A percentile compares a stretch with the other conserved stretches of the same genome.
Conservation (phyloP, 1,140 invertebrate genomes). For the Euschistus heros region DNA sequence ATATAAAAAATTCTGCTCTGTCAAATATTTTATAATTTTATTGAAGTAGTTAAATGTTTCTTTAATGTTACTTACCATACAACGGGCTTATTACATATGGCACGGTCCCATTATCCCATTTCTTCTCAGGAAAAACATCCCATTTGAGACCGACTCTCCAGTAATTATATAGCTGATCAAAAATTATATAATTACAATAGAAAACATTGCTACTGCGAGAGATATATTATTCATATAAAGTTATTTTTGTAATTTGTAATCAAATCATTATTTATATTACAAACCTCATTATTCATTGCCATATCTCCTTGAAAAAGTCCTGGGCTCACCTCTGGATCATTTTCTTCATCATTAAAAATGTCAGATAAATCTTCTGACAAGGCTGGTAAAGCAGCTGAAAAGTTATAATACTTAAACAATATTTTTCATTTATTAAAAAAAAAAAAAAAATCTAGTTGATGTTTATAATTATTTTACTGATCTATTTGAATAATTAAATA, state of each 20-base stretch:
- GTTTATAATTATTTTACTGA: too few relatives aligned
- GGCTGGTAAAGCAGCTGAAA: background rate
- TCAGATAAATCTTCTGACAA: background rate
- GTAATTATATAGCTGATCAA: conserved; percentile 36
- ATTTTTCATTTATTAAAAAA: too few relatives aligned
- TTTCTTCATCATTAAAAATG: conserved; percentile 28
- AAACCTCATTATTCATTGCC: conserved; percentile 43
- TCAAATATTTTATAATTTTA: too few relatives aligned
- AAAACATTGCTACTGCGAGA: background rate
- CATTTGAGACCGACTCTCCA: conserved; percentile 50
- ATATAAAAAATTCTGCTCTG: too few relatives aligned
- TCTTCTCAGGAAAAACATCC: conserved; percentile 53
- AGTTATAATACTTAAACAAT: background rate
- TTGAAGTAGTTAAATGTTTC: too few relatives aligned
- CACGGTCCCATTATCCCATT: conserved; percentile 47
- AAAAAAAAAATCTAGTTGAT: too few relatives aligned
- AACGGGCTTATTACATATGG: conserved; percentile 49
- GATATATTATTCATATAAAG: background rate
- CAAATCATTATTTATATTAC: background rate
- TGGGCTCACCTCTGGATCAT: conserved; percentile 54
- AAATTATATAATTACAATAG: background rate
- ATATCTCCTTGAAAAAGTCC: conserved; percentile 59
- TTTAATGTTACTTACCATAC: conserved; percentile 39
- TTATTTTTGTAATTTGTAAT: background rate
- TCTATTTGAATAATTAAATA: too few relatives aligned